These are phyloP conservation scores for Tolypeutes matacus DNA, from an alignment of 2,797 vertebrate genomes.

Conservation along the genomic window DNA sequence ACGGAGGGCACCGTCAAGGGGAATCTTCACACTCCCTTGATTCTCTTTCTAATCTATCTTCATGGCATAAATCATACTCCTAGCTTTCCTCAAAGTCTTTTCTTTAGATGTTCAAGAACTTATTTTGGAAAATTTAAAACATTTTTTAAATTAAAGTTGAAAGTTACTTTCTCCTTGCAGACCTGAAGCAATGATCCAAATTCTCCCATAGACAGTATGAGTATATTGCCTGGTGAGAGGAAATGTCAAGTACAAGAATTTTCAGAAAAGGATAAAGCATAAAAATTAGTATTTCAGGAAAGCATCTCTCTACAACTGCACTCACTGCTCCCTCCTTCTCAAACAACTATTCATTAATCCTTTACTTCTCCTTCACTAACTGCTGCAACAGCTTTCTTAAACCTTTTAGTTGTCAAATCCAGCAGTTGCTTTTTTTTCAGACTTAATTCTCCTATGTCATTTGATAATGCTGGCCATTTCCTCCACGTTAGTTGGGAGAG, in stretches of 20 bases:
- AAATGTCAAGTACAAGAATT: conserved; percentile 26
- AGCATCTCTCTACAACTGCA: not conserved
- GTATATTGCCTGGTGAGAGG: not conserved
- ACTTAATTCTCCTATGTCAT: not conserved
- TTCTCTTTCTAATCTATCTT: not conserved
- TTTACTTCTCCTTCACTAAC: not conserved
- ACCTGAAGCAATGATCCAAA: not conserved
- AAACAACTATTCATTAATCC: not conserved
- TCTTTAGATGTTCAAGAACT: not conserved
- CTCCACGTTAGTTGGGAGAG: not conserved
- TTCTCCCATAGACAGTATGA: not conserved
- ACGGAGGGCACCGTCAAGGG: not conserved
- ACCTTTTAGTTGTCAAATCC: not conserved
- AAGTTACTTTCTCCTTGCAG: conserved; percentile 6
- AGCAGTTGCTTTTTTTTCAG: not conserved
- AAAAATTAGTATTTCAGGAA: not conserved
- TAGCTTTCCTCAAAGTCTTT: not conserved
- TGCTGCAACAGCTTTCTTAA: not conserved
- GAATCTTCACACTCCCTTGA: not conserved
- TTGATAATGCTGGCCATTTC: not conserved
- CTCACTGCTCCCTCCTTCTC: not conserved
- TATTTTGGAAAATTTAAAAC: conserved; percentile 54
- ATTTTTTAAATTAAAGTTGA: not conserved
- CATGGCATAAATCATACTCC: not conserved
- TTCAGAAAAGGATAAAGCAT: not conserved